Evolutionary conservation across 2,797 vertebrate species (phyloP).

Genomic region (Rhynchonycteris naso): DNA sequence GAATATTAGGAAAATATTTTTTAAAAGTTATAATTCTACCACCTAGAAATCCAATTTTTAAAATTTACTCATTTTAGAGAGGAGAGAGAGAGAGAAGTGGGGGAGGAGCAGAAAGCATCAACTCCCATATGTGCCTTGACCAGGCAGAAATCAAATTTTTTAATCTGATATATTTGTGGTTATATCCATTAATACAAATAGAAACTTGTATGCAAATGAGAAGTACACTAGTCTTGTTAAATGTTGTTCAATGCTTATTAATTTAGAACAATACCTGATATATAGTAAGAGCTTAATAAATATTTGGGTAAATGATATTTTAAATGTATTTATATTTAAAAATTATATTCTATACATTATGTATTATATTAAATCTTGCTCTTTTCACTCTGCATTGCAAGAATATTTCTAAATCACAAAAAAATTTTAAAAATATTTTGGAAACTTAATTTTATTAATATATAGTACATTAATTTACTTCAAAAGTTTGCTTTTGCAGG

Average conservation of each 20-base stretch:
- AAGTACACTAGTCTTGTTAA: neutral
- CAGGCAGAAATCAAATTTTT: neutral
- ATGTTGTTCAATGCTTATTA: neutral
- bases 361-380: neutral
- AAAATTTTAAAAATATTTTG: neutral
- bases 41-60: neutral
- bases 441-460: neutral
- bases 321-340: constrained; percentile 18
- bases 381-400: neutral
- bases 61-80: too few relatives aligned
- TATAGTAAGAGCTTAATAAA: neutral
- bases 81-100: too few relatives aligned
- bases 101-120: too few relatives aligned
- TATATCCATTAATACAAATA: neutral
- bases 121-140: too few relatives aligned
- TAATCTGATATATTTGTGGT: neutral
- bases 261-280: neutral
- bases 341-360: neutral
- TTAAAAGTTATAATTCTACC: neutral
- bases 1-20: neutral
- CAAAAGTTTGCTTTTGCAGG: neutral
- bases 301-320: neutral
- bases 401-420: neutral
- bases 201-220: neutral
- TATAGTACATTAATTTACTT: neutral